phyloP scores from a whole-genome alignment of 2,797 vertebrate genomes.

The Myotis planiceps region DNA sequence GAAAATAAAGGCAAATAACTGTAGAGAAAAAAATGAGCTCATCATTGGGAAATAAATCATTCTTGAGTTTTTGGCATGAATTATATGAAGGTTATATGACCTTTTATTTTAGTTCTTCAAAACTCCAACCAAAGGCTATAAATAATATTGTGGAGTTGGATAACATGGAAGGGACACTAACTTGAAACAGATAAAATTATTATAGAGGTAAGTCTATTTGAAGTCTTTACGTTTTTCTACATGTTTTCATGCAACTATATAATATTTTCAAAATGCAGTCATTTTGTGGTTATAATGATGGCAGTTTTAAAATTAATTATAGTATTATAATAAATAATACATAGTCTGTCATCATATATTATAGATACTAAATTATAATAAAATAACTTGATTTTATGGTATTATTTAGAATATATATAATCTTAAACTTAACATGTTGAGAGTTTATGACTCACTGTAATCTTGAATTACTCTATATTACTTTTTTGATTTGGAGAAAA shows the following conservation, averaged over 20 bases:
- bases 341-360: neutral
- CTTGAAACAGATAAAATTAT: neutral
- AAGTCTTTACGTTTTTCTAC: neutral
- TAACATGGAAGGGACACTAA: too few species aligned
- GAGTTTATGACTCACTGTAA: neutral
- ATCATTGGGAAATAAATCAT: neutral
- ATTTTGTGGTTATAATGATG: neutral
- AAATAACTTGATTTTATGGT: neutral
- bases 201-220: neutral
- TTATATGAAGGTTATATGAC: neutral
- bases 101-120: neutral
- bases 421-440: conserved; percentile 6
- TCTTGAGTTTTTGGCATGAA: neutral
- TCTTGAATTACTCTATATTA: neutral
- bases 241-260: neutral
- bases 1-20: neutral
- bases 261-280: neutral
- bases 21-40: neutral
- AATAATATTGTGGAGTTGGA: neutral
- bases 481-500: neutral
- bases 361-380: neutral
- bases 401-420: neutral
- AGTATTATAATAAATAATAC: neutral
- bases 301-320: neutral
- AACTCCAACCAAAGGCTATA: neutral